Base-by-base conservation (phyloP, 2,113 vertebrate species). In the Ursus arctos region DNA sequence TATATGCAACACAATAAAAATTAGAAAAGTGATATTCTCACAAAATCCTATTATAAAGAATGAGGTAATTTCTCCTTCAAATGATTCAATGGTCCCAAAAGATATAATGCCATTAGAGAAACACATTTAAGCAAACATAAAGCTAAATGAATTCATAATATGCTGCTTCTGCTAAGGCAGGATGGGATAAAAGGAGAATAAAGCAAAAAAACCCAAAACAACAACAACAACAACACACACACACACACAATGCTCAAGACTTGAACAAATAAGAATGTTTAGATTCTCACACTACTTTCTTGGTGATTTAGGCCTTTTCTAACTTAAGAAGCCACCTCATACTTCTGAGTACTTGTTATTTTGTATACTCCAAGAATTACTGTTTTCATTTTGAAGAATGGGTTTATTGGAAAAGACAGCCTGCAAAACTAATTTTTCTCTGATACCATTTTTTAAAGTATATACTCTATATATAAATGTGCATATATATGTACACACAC, bases 111-210 rank as follows among this genome's bases (percentile, higher is more conserved):
- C 91, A 97, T 93, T 98, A 96, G 5, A 98, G 47, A 92, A 98
- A 97, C 79, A 97, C 57, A 98, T 97, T 98, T 97, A 98, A 98
- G 95, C 61, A 97, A 95, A 96, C 28, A 61, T 94, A 97, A 97
- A 98, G 97, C 76, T 97, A 98, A 98, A 98, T 94, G 90, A 98
- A 97, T 55, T 96, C 95, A 74, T 90, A 97, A 96, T 96, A 94
- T 36, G 36, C 31, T 95, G 55, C 91, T 91, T 97, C 65, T 71
- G 57, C 91, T 97, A 90, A 40, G 93, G 40, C 72, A 95, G 91
- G 61, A 59, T 86, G 14, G 2, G 91, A 91, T 83, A 97, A 98
- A 97, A 22, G 97, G 67, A 33, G 16, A 93, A 93, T 19, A 86
- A 83, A 88, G 26, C 92, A n/a, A 9, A 96, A 67, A 7, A 69